A percentile compares a stretch with the other conserved stretches of the same genome.
Evolutionary conservation across 1,140 invertebrate genomes (phyloP).

Genomic region (Sinonovacula constricta): DNA sequence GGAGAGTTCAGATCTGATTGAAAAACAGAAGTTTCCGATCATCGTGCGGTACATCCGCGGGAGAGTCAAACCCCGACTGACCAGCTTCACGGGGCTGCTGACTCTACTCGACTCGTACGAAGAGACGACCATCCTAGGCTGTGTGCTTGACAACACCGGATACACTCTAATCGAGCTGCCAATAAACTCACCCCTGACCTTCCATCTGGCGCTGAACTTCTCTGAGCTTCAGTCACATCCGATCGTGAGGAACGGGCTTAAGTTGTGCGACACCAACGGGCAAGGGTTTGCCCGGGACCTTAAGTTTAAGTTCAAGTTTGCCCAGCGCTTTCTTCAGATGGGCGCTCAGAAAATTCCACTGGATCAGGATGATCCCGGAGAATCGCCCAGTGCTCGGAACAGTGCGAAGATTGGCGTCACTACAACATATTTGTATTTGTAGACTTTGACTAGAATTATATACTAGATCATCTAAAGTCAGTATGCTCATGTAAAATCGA

Average conservation of each 20-base stretch:
- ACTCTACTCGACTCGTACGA: conserved; percentile 60
- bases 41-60: conserved; percentile 56
- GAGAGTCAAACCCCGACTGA: conserved; percentile 47
- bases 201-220: conserved; percentile 57
- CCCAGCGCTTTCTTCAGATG: conserved; percentile 48
- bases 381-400: conserved; percentile 55
- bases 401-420: conserved; percentile 51
- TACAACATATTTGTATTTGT: conserved; percentile 54
- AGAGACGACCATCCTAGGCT: conserved; percentile 56
- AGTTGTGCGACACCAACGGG: conserved; percentile 36
- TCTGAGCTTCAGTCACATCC: conserved; percentile 49
- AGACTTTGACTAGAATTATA: too few relatives aligned
- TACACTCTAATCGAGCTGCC: conserved; percentile 58
- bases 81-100: conserved; percentile 52
- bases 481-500: too few relatives aligned
- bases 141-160: conserved; percentile 43
- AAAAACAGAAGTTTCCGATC: conserved; percentile 55
- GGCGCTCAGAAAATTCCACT: neutral
- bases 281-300: conserved; percentile 51
- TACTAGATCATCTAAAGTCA: too few relatives aligned
- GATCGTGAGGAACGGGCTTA: conserved; percentile 44
- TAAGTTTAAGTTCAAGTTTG: conserved; percentile 63
- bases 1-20: conserved; percentile 49
- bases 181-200: conserved; percentile 55
- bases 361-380: conserved; percentile 52